Evolutionary conservation across 2,797 vertebrate genomes (phyloP), one percentile per base, ranked within the genome.

Genomic region (Gymnothorax javanicus): DNA sequence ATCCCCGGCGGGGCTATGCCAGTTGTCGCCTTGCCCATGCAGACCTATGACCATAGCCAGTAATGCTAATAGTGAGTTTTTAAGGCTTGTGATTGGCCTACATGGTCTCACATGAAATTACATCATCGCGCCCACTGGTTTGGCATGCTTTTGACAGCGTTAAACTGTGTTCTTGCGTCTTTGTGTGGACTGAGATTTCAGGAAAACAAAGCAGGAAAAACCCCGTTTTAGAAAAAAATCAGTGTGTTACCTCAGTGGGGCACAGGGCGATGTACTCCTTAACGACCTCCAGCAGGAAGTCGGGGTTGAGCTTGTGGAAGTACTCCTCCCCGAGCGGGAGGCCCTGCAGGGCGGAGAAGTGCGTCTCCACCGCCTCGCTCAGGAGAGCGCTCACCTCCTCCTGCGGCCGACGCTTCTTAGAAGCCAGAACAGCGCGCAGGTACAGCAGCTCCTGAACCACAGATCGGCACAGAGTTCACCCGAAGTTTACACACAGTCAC

Each of bases 251-350:
- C 97, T 98, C 97, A 64, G 96, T 90, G 84, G 98, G 98, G 91
- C 97, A 99, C 90, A 99, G 95, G 27, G 94, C 95, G 77, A 99
- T 95, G 93, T 98, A 99, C 71, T 97, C 97, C 89, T 91, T 98
- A 90, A 97, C 93, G 69, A 99, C 96, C 92, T 99, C 97, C 86
- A 99, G 92, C 87, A 99, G 94, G 93, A 99, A 99, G 93, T 99
- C 98, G 4, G 99, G 97, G 92, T 99, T 99, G 90, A 99, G 95
- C 89, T 96, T 98, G 92, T 99, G 97, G 93, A 98, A 97, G 93
- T 99, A 99, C 82, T 98, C 96, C 81, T 98, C 94, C 54, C 98
- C 96, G 90, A 99, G 96, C 82, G 98, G 98, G 84, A 99, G 94
- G 75, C 97, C 96, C 91, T 95, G 96, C 84, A 99, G 94, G 8